Conservation (phyloP, 1,140 invertebrate genomes). For the Panagrolaimus sp. region DNA sequence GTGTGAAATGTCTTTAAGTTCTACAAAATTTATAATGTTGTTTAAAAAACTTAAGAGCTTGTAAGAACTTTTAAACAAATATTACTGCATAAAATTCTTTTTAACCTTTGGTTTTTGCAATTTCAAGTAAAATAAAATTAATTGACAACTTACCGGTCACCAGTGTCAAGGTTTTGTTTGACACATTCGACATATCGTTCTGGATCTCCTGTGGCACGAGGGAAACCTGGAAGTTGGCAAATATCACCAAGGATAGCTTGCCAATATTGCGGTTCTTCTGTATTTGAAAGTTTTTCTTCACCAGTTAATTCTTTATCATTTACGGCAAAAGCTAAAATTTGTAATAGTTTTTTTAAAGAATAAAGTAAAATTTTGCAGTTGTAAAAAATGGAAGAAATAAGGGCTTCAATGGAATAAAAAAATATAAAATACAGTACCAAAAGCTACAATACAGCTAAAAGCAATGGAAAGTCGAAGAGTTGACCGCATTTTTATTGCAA, state of each 20-base stretch:
- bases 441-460: conserved; percentile 1
- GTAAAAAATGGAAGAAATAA: neutral
- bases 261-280: conserved; percentile 42
- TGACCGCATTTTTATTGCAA: conserved; percentile 18
- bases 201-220: conserved; percentile 48
- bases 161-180: conserved; percentile 34
- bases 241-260: conserved; percentile 53
- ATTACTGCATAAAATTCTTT: too few species aligned
- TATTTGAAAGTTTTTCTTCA: conserved; percentile 36
- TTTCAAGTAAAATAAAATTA: neutral
- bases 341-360: too few species aligned
- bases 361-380: conserved; percentile 12
- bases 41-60: too few species aligned
- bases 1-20: too few species aligned
- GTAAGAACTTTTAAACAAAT: too few species aligned
- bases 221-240: conserved; percentile 51
- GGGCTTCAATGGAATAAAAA: conserved; percentile 1
- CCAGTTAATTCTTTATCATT: conserved; percentile 67
- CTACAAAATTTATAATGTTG: too few species aligned
- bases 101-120: too few species aligned
- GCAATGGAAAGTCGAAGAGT: conserved; percentile 11
- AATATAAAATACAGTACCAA: neutral
- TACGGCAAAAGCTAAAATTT: conserved; percentile 64
- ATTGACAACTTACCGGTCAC: conserved; percentile 27
- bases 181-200: conserved; percentile 49